A percentile compares a stretch with the other conserved stretches of the same genome.
phyloP scores from a whole-genome alignment of 2,797 vertebrate species.

The Neoniphon sammara region DNA sequence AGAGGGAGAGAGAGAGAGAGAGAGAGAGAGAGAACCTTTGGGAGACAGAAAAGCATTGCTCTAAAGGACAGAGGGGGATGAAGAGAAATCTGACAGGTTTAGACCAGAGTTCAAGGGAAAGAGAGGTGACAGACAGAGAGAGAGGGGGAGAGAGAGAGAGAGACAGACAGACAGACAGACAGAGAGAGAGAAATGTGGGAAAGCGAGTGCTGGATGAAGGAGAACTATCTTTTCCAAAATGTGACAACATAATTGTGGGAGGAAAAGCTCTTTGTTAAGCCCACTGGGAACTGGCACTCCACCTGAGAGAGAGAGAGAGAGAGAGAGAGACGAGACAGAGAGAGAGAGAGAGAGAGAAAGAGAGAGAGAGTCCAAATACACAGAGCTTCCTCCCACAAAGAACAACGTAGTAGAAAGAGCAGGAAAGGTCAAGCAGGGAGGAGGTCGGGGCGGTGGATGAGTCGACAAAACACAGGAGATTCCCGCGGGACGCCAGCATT shows the following conservation, averaged over 20 bases:
- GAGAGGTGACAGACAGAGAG: slow-evolving; percentile 1
- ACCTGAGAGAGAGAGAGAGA: slow-evolving; percentile 29
- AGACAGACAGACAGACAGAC: too few species aligned
- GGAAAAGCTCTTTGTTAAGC: slow-evolving; percentile 46
- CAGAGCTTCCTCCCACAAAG: too few species aligned
- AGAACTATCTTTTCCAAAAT: slow-evolving; percentile 48
- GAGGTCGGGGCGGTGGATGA: too few species aligned
- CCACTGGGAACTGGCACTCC: slow-evolving; percentile 14
- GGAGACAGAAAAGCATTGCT: slow-evolving; percentile 2
- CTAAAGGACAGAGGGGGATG: slow-evolving; percentile 2
- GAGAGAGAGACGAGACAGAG: slow-evolving; percentile 31
- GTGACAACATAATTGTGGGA: slow-evolving; percentile 64
- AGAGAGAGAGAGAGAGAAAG: background rate
- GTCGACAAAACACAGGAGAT: too few species aligned
- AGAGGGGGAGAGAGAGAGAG: slow-evolving; percentile 24
- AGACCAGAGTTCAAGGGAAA: background rate
- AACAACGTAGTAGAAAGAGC: too few species aligned
- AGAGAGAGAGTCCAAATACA: too few species aligned
- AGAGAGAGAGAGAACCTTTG: background rate
- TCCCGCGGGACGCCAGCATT: too few species aligned
- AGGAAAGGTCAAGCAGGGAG: too few species aligned
- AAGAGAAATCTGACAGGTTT: slow-evolving; percentile 16
- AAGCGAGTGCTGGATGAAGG: slow-evolving; percentile 56
- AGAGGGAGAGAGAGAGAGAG: background rate
- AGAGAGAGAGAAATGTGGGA: too few species aligned